These are phyloP conservation scores for Lytechinus pictus DNA, from an alignment of 35 echinoderm and acorn worm species.

Conservation along the genomic window DNA sequence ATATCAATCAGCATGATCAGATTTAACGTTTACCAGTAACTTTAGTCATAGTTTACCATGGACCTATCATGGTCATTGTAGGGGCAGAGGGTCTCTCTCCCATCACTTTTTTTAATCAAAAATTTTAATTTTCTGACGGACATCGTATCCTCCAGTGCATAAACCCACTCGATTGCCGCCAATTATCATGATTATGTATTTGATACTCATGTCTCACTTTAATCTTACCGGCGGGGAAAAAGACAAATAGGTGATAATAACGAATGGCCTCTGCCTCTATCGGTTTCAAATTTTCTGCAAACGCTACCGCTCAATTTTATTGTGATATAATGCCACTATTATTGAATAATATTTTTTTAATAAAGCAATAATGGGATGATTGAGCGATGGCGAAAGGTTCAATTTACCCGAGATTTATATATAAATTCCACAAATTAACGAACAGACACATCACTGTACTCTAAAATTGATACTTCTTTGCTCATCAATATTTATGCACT, in stretches of 20 bases:
- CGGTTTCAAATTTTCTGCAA: not conserved
- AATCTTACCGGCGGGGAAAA: not conserved
- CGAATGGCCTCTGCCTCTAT: not conserved
- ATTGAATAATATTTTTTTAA: not conserved
- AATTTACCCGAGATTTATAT: not conserved
- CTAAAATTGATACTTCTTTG: not conserved
- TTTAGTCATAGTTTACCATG: no score
- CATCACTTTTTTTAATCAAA: no score
- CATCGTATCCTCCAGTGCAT: no score
- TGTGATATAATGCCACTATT: not conserved
- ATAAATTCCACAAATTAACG: not conserved
- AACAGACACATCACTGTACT: not conserved
- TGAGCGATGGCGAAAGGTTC: not conserved
- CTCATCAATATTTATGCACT: not conserved
- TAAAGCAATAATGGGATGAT: not conserved
- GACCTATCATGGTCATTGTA: no score
- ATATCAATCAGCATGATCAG: no score
- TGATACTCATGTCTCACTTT: not conserved
- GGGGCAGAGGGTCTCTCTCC: no score
- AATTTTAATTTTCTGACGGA: no score
- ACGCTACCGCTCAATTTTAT: not conserved
- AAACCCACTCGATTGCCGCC: no score
- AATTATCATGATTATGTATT: no score
- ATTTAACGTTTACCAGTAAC: no score
- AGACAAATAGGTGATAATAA: not conserved